A percentile compares a stretch with the other conserved stretches of the same genome.
phyloP scores from a whole-genome alignment of 1,140 invertebrate species.

The Macrosteles quadrilineatus region DNA sequence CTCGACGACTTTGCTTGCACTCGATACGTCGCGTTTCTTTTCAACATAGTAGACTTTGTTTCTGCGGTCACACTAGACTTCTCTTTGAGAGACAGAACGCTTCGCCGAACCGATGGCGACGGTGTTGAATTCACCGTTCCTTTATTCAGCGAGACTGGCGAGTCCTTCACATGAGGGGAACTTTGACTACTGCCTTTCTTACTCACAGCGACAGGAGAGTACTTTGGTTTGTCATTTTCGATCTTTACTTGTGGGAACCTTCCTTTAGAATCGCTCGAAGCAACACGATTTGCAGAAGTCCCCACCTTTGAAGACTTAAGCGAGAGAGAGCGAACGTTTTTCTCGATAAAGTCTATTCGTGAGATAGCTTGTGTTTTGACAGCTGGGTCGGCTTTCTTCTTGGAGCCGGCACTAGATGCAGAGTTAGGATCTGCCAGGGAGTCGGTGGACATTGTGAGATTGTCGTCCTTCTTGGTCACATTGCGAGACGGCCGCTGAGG shows the following conservation, averaged over 20 bases:
- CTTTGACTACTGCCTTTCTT: conserved; percentile 19
- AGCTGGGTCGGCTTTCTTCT: conserved; percentile 20
- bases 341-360: neutral
- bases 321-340: neutral
- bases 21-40: conserved; percentile 35
- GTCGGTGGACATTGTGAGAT: conserved; percentile 35
- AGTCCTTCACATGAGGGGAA: conserved; percentile 1
- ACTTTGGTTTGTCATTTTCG: neutral
- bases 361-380: neutral
- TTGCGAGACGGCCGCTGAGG: conserved; percentile 30
- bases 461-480: conserved; percentile 21
- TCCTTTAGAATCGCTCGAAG: neutral
- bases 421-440: conserved; percentile 26
- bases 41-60: conserved; percentile 16
- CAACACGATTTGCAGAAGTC: neutral
- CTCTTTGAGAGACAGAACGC: conserved; percentile 14
- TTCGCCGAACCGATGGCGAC: conserved; percentile 5
- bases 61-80: conserved; percentile 1
- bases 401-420: neutral
- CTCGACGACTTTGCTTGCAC: conserved; percentile 36
- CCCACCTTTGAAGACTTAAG: neutral
- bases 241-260: neutral
- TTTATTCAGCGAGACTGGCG: neutral
- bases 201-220: conserved; percentile 18
- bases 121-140: conserved; percentile 10